phyloP scores from a whole-genome alignment of 2,888 invertebrate species.

The Furcula furcula region DNA sequence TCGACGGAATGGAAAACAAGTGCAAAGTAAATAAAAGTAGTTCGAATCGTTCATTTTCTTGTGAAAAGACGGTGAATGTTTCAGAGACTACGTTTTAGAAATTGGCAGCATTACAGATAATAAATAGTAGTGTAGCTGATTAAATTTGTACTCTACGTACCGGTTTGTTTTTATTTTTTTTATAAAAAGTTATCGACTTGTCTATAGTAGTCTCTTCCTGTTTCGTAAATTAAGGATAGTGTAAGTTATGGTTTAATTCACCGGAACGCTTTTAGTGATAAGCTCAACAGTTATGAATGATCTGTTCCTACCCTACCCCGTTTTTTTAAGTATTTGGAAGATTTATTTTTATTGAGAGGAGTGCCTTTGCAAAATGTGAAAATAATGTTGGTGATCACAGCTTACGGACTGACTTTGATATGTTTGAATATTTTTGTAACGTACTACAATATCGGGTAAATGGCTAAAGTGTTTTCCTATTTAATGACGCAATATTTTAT shows the following conservation, averaged over 20 bases:
- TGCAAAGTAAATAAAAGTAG: constrained; percentile 39
- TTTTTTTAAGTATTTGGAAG: constrained; percentile 20
- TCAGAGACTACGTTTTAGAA: constrained; percentile 29
- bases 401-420: constrained; percentile 65
- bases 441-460: constrained; percentile 35
- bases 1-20: constrained; percentile 44
- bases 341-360: constrained; percentile 57
- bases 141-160: constrained; percentile 37
- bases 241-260: constrained; percentile 43
- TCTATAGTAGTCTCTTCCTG: constrained; percentile 66
- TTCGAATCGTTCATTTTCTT: constrained; percentile 44
- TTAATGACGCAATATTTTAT: constrained; percentile 51
- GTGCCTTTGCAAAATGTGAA: constrained; percentile 65
- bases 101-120: constrained; percentile 43
- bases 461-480: constrained; percentile 33
- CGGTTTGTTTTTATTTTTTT: constrained; percentile 44
- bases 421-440: constrained; percentile 65
- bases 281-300: constrained; percentile 40
- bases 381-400: constrained; percentile 49
- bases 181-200: constrained; percentile 40
- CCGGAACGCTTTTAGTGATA: constrained; percentile 33
- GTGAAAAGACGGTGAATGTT: constrained; percentile 42
- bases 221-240: constrained; percentile 55
- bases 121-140: constrained; percentile 37
- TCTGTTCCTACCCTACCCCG: constrained; percentile 28